Evolutionary conservation across 2,113 vertebrate genomes (phyloP).

Genomic region (Stercorarius parasiticus): DNA sequence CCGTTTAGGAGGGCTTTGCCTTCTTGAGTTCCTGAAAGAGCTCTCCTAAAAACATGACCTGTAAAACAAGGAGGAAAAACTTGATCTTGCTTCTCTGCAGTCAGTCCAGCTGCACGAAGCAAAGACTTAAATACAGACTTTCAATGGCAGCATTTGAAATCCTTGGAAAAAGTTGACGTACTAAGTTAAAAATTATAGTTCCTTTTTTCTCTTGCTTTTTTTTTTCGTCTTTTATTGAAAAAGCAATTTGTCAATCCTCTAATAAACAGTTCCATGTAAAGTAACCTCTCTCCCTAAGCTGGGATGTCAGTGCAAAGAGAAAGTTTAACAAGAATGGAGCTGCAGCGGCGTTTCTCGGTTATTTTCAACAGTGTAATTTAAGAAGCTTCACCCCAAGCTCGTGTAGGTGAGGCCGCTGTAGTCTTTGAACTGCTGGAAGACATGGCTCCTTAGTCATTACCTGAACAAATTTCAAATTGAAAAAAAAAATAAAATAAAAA

Average conservation of each 20-base stretch:
- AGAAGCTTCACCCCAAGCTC: background rate
- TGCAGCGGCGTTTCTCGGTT: background rate
- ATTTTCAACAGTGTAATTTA: background rate
- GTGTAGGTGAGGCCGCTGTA: background rate
- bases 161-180: background rate
- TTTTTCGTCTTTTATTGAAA: background rate
- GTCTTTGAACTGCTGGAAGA: background rate
- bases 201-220: background rate
- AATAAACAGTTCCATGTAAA: background rate
- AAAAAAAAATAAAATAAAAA: background rate
- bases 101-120: background rate
- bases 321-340: background rate
- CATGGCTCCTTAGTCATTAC: background rate
- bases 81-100: background rate
- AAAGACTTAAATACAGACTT: background rate
- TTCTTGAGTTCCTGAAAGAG: background rate
- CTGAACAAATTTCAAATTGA: background rate
- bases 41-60: background rate
- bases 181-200: background rate
- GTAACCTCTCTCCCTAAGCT: background rate
- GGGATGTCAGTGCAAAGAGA: background rate
- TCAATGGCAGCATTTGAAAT: background rate
- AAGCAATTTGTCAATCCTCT: background rate
- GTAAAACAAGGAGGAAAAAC: background rate
- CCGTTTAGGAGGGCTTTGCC: background rate